Conservation (phyloP, 2,797 vertebrate genomes). For the Clangula hyemalis region DNA sequence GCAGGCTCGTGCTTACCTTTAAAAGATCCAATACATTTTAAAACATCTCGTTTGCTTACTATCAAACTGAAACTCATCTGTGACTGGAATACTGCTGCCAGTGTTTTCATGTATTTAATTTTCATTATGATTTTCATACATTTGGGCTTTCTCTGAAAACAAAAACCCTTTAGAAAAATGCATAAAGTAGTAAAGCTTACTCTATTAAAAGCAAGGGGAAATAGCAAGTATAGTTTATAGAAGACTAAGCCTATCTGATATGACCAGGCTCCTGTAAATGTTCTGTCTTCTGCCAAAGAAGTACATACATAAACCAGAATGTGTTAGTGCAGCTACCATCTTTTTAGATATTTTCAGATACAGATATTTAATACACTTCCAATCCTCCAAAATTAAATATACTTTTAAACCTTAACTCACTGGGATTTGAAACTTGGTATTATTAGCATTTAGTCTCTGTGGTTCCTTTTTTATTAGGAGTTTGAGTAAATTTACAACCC, state of each 20-base stretch:
- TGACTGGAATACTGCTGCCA: not conserved
- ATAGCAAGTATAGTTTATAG: not conserved
- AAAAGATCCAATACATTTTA: not conserved
- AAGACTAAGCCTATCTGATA: not conserved
- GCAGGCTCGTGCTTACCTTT: not conserved
- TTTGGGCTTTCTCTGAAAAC: not conserved
- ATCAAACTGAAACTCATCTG: not conserved
- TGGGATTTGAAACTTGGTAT: not conserved
- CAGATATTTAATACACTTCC: not conserved
- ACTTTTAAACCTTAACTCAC: not conserved
- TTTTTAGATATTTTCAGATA: not conserved
- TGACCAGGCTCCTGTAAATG: not conserved
- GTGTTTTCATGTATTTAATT: not conserved
- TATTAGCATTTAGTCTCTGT: not conserved
- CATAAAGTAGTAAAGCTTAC: not conserved
- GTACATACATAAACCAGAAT: not conserved
- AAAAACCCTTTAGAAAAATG: not conserved
- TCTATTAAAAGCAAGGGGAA: rapidly evolving
- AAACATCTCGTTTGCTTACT: not conserved
- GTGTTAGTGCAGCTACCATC: not conserved
- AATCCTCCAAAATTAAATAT: not conserved
- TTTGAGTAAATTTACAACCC: not conserved
- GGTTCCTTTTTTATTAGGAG: not conserved
- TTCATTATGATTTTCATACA: not conserved
- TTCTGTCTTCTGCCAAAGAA: not conserved